A percentile compares a stretch with the other conserved stretches of the same genome.
phyloP scores from a whole-genome alignment of 2,113 vertebrate species.

The Onychostruthus taczanowskii region DNA sequence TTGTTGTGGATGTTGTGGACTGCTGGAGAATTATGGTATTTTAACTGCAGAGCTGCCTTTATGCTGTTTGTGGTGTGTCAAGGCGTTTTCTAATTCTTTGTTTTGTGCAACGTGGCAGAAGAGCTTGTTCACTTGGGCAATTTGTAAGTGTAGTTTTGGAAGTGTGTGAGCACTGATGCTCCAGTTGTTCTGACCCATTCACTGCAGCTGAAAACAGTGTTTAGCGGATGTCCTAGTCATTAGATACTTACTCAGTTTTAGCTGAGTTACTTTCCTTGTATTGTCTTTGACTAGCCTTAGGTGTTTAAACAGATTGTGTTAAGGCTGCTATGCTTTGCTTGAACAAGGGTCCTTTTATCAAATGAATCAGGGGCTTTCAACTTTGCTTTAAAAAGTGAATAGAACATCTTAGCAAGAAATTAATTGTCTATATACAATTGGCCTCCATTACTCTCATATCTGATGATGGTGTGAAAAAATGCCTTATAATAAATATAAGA shows the following conservation, averaged over 20 bases:
- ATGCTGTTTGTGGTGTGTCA: neutral
- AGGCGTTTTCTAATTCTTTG: neutral
- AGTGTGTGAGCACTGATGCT: neutral
- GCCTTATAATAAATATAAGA: neutral
- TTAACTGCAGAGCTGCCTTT: neutral
- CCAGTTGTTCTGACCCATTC: neutral
- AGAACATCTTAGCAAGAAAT: neutral
- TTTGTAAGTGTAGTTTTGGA: neutral
- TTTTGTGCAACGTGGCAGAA: neutral
- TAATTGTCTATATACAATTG: neutral
- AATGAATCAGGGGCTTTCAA: neutral
- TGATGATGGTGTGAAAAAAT: neutral
- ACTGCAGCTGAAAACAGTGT: neutral
- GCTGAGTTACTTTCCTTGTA: neutral
- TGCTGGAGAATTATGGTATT: neutral
- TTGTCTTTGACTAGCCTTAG: slow-evolving; percentile 1
- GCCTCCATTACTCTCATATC: neutral
- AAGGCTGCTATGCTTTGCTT: neutral
- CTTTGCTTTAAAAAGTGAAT: neutral
- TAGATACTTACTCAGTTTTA: neutral
- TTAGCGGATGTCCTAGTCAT: neutral
- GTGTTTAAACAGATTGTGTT: neutral
- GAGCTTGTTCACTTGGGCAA: rapidly evolving
- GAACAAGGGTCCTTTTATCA: neutral
- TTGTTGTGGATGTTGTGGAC: neutral